Evolutionary conservation across 1,140 invertebrate species (phyloP).

Genomic region (Drosophila nebulosa): DNA sequence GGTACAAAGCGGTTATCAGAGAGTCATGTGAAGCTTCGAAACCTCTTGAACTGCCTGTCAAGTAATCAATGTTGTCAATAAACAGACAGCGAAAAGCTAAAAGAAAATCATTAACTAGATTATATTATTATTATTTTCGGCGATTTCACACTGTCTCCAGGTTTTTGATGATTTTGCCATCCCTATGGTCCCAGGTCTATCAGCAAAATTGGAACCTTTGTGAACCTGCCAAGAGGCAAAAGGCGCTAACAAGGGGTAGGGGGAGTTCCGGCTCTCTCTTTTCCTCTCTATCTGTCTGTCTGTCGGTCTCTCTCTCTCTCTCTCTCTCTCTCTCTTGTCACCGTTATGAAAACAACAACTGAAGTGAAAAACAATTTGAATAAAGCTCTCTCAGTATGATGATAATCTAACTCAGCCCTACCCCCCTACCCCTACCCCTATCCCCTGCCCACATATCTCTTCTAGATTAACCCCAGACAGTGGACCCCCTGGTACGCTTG

Average conservation of each 20-base stretch:
- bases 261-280: not conserved
- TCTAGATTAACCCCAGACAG: not conserved
- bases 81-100: not conserved
- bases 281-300: not conserved
- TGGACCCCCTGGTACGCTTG: not conserved
- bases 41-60: slow-evolving; percentile 12
- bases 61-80: slow-evolving; percentile 11
- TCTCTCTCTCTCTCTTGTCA: not conserved
- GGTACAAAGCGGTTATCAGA: slow-evolving; percentile 12
- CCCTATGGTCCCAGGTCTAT: not conserved
- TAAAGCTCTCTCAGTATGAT: not conserved
- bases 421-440: not conserved
- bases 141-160: not conserved
- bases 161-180: not conserved
- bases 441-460: too few species aligned
- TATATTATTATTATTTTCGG: not conserved
- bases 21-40: not conserved
- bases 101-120: not conserved
- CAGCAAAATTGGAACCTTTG: not conserved
- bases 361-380: not conserved
- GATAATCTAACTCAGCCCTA: not conserved
- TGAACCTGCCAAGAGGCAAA: not conserved
- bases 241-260: not conserved
- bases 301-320: not conserved
- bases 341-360: not conserved